phyloP scores from a whole-genome alignment of 2,113 vertebrate genomes.

The Calonectris borealis region DNA sequence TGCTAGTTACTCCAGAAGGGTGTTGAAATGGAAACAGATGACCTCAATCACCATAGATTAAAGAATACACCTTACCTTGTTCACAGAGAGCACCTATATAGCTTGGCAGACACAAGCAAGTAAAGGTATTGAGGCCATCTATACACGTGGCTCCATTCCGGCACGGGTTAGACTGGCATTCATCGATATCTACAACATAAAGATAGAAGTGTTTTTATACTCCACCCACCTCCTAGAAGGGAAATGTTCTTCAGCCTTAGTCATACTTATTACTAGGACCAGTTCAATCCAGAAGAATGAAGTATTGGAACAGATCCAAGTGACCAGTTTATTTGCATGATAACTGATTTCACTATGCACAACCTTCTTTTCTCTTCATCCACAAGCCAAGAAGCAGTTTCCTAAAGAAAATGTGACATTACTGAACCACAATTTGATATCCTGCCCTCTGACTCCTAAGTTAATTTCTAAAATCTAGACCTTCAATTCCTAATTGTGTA shows the following conservation, averaged over 20 bases:
- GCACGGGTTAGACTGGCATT: conserved; percentile 94
- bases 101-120: conserved; percentile 92
- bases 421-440: background rate
- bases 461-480: background rate
- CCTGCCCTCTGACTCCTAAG: background rate
- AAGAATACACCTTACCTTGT: conserved; percentile 80
- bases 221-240: too few relatives aligned
- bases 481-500: background rate
- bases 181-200: conserved; percentile 85
- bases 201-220: background rate
- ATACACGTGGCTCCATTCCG: conserved; percentile 92
- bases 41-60: background rate
- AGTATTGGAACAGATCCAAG: background rate
- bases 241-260: background rate
- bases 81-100: conserved; percentile 90
- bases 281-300: background rate
- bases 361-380: background rate
- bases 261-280: background rate
- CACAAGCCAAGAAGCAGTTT: background rate
- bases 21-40: background rate
- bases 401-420: background rate
- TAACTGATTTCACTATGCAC: background rate
- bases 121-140: conserved; percentile 86
- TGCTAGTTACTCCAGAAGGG: background rate
- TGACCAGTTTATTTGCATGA: background rate